These are phyloP conservation scores for human (Homo sapiens) DNA, from an alignment of 2,113 vertebrate genomes.

Conservation along the genomic window DNA sequence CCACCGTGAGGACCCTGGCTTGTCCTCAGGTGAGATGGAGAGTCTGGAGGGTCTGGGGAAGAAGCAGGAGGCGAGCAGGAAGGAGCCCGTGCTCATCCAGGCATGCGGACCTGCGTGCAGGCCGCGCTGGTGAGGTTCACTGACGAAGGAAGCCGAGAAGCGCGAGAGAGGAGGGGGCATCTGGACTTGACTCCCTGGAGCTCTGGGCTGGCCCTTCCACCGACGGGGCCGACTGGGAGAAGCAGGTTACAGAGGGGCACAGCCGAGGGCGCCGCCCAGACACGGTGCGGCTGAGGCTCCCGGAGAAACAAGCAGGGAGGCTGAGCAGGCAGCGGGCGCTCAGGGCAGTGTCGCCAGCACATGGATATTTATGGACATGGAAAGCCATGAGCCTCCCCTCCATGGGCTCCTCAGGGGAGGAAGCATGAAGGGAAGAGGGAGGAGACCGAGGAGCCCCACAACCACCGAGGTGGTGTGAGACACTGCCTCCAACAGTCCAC, in stretches of 20 bases:
- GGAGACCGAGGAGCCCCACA: too few species aligned
- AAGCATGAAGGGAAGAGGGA: rapidly evolving
- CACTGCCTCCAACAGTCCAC: not conserved
- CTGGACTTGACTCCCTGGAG: not conserved
- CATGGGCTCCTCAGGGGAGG: not conserved
- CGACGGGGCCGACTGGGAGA: not conserved
- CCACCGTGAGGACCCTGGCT: not conserved
- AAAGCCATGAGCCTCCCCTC: rapidly evolving
- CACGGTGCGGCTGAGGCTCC: not conserved
- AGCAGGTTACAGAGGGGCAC: not conserved
- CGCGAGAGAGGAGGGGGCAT: not conserved
- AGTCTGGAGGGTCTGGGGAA: not conserved
- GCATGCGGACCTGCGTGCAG: not conserved
- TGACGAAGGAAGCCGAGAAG: too few species aligned
- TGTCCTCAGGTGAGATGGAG: not conserved
- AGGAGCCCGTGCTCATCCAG: not conserved
- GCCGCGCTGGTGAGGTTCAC: not conserved
- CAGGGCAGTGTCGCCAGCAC: not conserved
- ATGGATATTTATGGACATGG: rapidly evolving
- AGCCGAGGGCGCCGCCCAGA: not conserved
- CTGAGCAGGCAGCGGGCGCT: too few species aligned
- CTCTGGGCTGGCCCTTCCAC: not conserved
- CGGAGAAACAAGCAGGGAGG: not conserved
- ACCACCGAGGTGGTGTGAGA: rapidly evolving
- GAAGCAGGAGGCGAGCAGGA: not conserved